Conservation (phyloP, 1,140 invertebrate genomes). For the Oreohelix idahoensis region DNA sequence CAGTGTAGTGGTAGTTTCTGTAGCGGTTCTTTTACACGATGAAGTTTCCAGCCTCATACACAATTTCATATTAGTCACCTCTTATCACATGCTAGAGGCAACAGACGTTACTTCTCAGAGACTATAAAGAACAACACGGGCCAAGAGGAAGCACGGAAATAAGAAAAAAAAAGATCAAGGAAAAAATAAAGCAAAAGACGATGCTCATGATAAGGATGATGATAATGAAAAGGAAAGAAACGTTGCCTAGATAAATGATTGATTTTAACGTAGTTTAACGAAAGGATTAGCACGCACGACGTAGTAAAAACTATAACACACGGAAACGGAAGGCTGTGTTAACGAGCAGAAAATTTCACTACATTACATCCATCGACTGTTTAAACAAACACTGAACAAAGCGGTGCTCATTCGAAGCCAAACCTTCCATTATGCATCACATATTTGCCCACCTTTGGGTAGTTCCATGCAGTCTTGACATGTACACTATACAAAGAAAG, state of each 20-base stretch:
- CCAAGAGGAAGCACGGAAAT: too few relatives aligned
- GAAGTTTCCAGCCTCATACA: too few relatives aligned
- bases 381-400: not conserved
- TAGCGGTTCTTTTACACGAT: too few relatives aligned
- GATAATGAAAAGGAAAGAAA: too few relatives aligned
- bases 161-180: too few relatives aligned
- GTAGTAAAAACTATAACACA: not conserved
- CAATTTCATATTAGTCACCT: too few relatives aligned
- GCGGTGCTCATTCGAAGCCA: not conserved
- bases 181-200: too few relatives aligned
- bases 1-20: too few relatives aligned
- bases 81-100: too few relatives aligned
- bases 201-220: too few relatives aligned
- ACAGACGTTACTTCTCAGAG: too few relatives aligned
- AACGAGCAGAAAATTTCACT: not conserved
- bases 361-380: not conserved
- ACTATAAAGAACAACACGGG: too few relatives aligned
- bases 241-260: not conserved
- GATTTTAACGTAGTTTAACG: not conserved
- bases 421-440: not conserved
- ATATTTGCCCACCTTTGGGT: slow-evolving; percentile 3
- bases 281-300: not conserved
- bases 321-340: not conserved
- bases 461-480: not conserved
- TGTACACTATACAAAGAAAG: not conserved